phyloP scores from a whole-genome alignment of 2,888 invertebrate species.

The Latheticus oryzae region DNA sequence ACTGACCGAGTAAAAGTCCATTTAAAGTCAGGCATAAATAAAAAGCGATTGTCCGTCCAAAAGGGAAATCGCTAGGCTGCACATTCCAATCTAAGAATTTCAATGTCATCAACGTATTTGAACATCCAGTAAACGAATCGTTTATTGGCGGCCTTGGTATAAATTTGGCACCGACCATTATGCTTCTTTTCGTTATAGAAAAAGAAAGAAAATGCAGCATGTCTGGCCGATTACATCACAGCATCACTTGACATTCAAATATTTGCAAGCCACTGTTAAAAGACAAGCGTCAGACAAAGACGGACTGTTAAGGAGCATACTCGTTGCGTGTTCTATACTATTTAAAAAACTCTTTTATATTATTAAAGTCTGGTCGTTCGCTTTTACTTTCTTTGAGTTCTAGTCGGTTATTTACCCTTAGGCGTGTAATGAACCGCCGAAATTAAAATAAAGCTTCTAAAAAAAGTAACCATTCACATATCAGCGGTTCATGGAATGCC shows the following conservation, averaged over 20 bases:
- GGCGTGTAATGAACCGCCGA: conserved; percentile 35
- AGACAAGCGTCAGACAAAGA: conserved; percentile 19
- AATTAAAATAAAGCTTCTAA: conserved; percentile 27
- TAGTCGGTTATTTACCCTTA: conserved; percentile 30
- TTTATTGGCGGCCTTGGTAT: conserved; percentile 47
- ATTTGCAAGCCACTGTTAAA: conserved; percentile 32
- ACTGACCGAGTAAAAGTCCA: conserved; percentile 4
- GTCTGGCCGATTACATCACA: conserved; percentile 48
- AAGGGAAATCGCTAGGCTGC: conserved; percentile 26
- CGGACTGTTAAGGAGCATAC: conserved; percentile 17
- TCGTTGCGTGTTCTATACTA: conserved; percentile 36
- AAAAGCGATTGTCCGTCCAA: background rate
- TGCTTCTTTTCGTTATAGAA: conserved; percentile 42
- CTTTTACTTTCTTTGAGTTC: conserved; percentile 35
- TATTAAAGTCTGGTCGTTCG: conserved; percentile 34
- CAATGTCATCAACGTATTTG: conserved; percentile 29
- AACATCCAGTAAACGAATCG: conserved; percentile 30
- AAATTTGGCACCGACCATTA: conserved; percentile 47
- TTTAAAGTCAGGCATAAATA: conserved; percentile 1
- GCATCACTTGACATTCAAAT: conserved; percentile 46
- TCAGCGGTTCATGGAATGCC: too few relatives aligned
- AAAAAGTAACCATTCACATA: too few relatives aligned
- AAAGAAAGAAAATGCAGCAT: conserved; percentile 37
- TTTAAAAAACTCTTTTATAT: conserved; percentile 33
- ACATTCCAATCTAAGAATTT: conserved; percentile 24